Evolutionary conservation across 1,140 invertebrate species (phyloP).

Genomic region (Drosophila biarmipes): DNA sequence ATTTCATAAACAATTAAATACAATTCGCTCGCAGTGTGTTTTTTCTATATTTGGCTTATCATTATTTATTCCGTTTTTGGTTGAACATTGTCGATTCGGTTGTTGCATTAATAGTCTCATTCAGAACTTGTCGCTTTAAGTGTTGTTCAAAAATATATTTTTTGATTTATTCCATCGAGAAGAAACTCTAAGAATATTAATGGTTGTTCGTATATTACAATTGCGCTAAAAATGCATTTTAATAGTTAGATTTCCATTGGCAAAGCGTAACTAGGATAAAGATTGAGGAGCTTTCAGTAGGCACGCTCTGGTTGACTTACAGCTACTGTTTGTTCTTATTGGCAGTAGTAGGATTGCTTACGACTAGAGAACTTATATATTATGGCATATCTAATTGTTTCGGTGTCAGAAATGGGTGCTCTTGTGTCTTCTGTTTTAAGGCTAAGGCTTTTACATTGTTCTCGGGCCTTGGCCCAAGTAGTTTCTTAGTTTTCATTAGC

Average conservation of each 20-base stretch:
- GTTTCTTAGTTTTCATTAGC: slow-evolving; percentile 42
- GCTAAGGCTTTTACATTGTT: slow-evolving; percentile 41
- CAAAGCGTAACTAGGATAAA: slow-evolving; percentile 54
- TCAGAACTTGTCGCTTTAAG: slow-evolving; percentile 84
- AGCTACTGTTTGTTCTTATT: slow-evolving; percentile 84
- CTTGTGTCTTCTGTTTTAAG: slow-evolving; percentile 72
- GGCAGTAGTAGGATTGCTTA: slow-evolving; percentile 74
- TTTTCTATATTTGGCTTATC: slow-evolving; percentile 4
- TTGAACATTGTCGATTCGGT: slow-evolving; percentile 39
- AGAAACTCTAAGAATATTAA: slow-evolving; percentile 51
- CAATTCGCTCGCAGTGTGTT: slow-evolving; percentile 31
- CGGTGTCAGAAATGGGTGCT: slow-evolving; percentile 77
- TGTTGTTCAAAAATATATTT: slow-evolving; percentile 81
- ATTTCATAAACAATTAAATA: slow-evolving; percentile 50
- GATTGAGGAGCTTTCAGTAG: slow-evolving; percentile 52
- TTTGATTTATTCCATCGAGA: slow-evolving; percentile 70
- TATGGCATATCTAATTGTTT: slow-evolving; percentile 20
- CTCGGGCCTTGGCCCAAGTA: slow-evolving; percentile 27
- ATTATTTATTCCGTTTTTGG: not conserved
- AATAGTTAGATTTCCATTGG: slow-evolving; percentile 37
- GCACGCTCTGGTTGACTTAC: slow-evolving; percentile 61
- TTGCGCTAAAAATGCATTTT: slow-evolving; percentile 53
- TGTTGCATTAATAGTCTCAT: slow-evolving; percentile 82
- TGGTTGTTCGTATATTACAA: slow-evolving; percentile 63
- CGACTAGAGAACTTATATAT: slow-evolving; percentile 24